Evolutionary conservation across 2,888 invertebrate genomes (phyloP).

Genomic region (Pinctada fucata): DNA sequence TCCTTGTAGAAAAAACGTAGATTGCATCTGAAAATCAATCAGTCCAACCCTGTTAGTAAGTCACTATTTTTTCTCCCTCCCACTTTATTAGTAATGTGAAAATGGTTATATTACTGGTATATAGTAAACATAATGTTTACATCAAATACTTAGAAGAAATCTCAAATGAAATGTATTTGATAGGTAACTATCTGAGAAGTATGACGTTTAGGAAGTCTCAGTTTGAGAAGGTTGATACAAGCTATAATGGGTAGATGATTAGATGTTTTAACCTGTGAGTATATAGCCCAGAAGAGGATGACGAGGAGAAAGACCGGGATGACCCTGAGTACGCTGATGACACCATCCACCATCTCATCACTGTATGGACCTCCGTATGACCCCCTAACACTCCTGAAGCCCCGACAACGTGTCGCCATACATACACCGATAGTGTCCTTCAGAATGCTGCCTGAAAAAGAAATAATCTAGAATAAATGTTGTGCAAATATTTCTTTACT

Average conservation of each 20-base stretch:
- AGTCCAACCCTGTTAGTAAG: no score
- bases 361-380: conserved; percentile 61
- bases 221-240: no score
- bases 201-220: no score
- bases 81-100: no score
- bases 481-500: no score
- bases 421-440: conserved; percentile 53
- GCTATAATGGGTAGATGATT: no score
- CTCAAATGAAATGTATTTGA: no score
- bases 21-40: conserved; percentile 64
- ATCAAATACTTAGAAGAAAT: no score
- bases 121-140: neutral
- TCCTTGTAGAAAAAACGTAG: conserved; percentile 71
- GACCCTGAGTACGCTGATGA: conserved; percentile 60
- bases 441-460: conserved; percentile 55
- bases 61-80: no score
- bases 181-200: no score
- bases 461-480: neutral
- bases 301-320: conserved; percentile 64
- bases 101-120: no score
- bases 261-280: conserved; percentile 60
- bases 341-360: conserved; percentile 64
- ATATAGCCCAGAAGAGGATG: conserved; percentile 69
- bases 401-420: conserved; percentile 26
- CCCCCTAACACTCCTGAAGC: conserved; percentile 48